Evolutionary conservation across 2,113 vertebrate genomes (phyloP).

Genomic region (Corythornis vintsioides): DNA sequence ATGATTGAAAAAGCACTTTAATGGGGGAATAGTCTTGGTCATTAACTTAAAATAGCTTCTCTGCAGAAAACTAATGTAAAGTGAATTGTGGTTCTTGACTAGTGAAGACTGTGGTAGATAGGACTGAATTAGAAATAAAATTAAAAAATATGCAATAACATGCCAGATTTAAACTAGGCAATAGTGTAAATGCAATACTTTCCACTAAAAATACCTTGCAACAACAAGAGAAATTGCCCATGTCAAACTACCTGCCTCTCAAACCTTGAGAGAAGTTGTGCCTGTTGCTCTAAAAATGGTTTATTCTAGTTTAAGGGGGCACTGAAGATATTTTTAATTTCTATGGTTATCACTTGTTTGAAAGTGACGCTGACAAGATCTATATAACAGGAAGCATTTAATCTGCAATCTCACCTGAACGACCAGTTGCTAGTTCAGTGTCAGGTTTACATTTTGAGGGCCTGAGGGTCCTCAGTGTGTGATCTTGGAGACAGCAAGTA

Average conservation of each 20-base stretch:
- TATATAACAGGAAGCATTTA: neutral
- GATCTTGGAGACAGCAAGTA: neutral
- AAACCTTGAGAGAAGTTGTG: neutral
- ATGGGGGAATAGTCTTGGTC: conserved; percentile 59
- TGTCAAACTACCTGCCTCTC: neutral
- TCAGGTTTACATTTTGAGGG: neutral
- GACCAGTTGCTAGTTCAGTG: neutral
- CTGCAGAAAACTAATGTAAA: conserved; percentile 45
- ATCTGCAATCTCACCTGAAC: neutral
- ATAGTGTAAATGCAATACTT: too few relatives aligned
- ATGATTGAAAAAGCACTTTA: conserved; percentile 70
- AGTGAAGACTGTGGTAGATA: conserved; percentile 27
- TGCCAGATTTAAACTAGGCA: neutral
- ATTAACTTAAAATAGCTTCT: conserved; percentile 73
- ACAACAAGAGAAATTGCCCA: neutral
- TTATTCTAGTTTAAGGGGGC: neutral
- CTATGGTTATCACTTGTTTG: neutral
- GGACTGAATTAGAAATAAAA: neutral
- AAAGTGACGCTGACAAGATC: neutral
- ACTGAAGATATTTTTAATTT: neutral
- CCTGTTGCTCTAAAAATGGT: neutral
- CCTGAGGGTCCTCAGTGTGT: neutral
- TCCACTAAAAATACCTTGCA: neutral
- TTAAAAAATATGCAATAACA: neutral
- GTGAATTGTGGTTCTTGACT: conserved; percentile 30